phyloP scores from a whole-genome alignment of 1,140 invertebrate species.

The Saccostrea glomerata region DNA sequence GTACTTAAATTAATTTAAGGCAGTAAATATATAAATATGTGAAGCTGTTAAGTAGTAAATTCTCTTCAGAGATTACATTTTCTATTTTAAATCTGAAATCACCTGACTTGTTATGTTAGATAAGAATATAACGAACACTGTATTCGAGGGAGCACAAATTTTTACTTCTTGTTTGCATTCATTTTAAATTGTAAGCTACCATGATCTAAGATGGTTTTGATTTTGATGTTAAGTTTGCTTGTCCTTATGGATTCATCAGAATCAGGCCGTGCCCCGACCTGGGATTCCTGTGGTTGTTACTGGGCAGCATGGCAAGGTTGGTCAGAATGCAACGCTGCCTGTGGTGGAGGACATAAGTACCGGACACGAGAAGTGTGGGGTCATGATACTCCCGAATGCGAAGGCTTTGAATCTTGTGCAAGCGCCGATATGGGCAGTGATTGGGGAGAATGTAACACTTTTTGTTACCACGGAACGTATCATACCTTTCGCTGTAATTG shows the following conservation, averaged over 20 bases:
- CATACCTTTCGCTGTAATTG: not conserved
- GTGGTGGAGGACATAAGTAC: not conserved
- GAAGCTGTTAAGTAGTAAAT: too few relatives aligned
- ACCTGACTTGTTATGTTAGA: too few relatives aligned
- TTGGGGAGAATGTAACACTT: not conserved
- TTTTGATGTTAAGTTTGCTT: not conserved
- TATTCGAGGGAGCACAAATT: too few relatives aligned
- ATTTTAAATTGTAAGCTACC: too few relatives aligned
- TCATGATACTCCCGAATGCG: not conserved
- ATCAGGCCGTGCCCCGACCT: too few relatives aligned
- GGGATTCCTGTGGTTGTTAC: not conserved
- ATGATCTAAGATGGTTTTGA: too few relatives aligned
- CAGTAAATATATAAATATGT: too few relatives aligned
- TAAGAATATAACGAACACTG: too few relatives aligned
- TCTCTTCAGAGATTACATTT: too few relatives aligned
- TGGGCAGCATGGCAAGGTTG: not conserved
- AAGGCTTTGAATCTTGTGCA: not conserved
- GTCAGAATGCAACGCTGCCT: not conserved
- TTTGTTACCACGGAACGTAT: not conserved
- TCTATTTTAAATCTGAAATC: too few relatives aligned
- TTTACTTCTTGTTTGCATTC: too few relatives aligned
- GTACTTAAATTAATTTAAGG: too few relatives aligned
- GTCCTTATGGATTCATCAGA: not conserved
- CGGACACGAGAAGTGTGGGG: not conserved
- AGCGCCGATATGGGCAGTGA: not conserved